These are phyloP conservation scores for Drosophila parthenogenetica DNA, from an alignment of 2,888 invertebrate genomes.

Conservation along the genomic window DNA sequence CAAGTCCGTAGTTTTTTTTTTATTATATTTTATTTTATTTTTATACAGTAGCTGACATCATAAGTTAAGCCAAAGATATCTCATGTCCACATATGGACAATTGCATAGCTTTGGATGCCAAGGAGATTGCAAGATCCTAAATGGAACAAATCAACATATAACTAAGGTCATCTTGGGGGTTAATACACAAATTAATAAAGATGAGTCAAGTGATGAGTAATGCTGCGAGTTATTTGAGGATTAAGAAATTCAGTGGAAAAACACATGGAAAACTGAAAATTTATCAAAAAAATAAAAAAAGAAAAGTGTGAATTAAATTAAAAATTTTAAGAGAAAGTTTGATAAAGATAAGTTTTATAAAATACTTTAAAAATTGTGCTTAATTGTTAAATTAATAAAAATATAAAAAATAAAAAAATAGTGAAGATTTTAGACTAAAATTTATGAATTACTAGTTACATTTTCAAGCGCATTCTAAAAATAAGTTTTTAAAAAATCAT, in stretches of 20 bases:
- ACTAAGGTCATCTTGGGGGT: slow-evolving; percentile 7
- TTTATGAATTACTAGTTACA: too few species aligned
- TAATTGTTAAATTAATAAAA: too few species aligned
- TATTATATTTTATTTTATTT: not conserved
- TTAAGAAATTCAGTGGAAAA: not conserved
- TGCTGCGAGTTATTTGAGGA: not conserved
- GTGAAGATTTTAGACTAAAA: too few species aligned
- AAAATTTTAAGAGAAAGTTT: not conserved
- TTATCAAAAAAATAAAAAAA: not conserved
- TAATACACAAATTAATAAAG: slow-evolving; percentile 4
- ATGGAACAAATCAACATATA: slow-evolving; percentile 16
- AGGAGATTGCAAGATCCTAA: slow-evolving; percentile 29
- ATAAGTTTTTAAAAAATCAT: too few species aligned
- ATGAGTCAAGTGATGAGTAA: slow-evolving; percentile 7
- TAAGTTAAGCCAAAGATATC: slow-evolving; percentile 43
- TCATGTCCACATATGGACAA: slow-evolving; percentile 39
- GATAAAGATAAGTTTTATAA: too few species aligned
- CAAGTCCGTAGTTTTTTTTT: slow-evolving; percentile 27
- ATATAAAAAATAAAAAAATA: too few species aligned
- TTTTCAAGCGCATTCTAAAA: too few species aligned
- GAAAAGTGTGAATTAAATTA: not conserved
- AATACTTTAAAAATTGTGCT: too few species aligned
- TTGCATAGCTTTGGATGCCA: slow-evolving; percentile 29
- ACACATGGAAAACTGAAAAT: not conserved
- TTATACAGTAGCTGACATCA: slow-evolving; percentile 61